Evolutionary conservation across 1,140 invertebrate species (phyloP).

Genomic region (Babylonia areolata): DNA sequence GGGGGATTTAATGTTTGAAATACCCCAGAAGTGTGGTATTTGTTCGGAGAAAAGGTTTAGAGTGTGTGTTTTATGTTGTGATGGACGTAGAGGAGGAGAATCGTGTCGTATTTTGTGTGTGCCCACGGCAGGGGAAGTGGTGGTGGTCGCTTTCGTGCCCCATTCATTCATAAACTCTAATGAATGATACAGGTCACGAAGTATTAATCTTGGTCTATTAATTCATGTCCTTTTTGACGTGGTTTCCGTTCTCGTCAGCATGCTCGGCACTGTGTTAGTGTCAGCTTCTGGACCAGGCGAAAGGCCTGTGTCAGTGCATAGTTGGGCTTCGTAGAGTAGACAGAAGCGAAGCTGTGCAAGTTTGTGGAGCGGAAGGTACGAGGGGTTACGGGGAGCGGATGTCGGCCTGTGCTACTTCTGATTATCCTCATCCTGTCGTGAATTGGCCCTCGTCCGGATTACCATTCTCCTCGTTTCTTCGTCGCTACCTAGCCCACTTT

Average conservation of each 20-base stretch:
- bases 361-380: not conserved
- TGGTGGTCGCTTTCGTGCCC: not conserved
- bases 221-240: conserved; percentile 24
- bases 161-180: conserved; percentile 42
- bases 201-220: conserved; percentile 21
- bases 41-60: not conserved
- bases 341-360: not conserved
- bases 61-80: not conserved
- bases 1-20: not conserved
- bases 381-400: not conserved
- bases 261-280: not conserved
- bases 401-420: not conserved
- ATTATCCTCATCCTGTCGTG: conserved; percentile 25
- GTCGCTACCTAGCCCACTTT: not conserved
- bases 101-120: not conserved
- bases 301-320: not conserved
- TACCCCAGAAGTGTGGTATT: not conserved
- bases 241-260: not conserved
- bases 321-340: not conserved
- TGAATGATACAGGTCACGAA: conserved; percentile 42
- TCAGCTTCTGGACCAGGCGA: not conserved
- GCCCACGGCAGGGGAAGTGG: conserved; percentile 10
- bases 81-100: not conserved
- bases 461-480: not conserved
- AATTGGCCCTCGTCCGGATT: not conserved